Base-by-base conservation (phyloP, 2,888 invertebrate genomes). In the Tryphoninae sp. region DNA sequence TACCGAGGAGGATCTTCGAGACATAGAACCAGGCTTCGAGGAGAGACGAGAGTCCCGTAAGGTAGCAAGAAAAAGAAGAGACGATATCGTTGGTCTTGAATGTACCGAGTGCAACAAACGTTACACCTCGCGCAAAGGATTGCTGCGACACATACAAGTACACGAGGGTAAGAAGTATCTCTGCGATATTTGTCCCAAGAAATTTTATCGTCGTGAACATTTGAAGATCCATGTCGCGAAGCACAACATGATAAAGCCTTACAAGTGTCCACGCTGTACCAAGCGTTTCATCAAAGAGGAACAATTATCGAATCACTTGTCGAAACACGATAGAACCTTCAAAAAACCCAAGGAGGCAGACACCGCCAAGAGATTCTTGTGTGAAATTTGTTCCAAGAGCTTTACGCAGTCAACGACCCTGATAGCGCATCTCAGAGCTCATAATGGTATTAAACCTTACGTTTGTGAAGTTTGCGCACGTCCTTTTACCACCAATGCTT, bases 281-380 rank as follows among this genome's bases (percentile, higher is more conserved):
- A 92, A 92, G 59, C 89, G 92, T 23, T 92, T 92, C 78, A 91
- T 91, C 49, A 92, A 92, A 62, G 92, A 92, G 75, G 92, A 92
- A 53, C 92, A 91, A 62, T 73, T 92, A 8, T 89, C 89, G 22
- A 90, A 86, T 78, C 92, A 92, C 45, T 71, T 91, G 16, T 88
- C 90, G 0, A 92, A 91, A 55, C 92, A 92, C 71, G 92, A 92
- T 40, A 84, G 90, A 23, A 88, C 87, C 0, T 90, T 89, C 40
- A 91, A 91, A 61, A 92, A 92, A 49, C 89, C 84, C 13, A 91
- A 91, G 55, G 91, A 91, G 49, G 87, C 90, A 0, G 92, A 92
- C 53, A 84, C 80, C 7, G 87, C 90, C 0, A 92, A 92, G 78
- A 86, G 92, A 78, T 92, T 91, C 55, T 86, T 92, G 9, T 92